Conservation (phyloP, 2,888 invertebrate species). For the Eledona agricola region DNA sequence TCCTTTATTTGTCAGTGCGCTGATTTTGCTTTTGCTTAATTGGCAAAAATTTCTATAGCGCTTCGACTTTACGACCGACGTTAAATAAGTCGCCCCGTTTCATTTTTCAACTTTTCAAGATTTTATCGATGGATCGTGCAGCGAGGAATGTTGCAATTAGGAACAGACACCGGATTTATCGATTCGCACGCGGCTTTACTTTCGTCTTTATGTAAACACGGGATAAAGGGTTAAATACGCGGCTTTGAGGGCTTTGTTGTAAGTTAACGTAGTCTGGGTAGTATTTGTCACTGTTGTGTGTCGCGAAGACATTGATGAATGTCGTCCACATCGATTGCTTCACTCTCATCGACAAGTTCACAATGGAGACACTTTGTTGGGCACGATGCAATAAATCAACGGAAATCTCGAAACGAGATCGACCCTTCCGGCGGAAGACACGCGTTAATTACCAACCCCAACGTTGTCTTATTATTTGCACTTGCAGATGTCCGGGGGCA, state of each 20-base stretch:
- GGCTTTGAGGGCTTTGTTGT: constrained; percentile 7
- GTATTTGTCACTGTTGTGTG: constrained; percentile 38
- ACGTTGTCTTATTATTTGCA: no score
- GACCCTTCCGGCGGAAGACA: not conserved
- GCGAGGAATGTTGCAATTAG: constrained; percentile 6
- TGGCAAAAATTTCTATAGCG: no score
- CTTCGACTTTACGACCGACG: no score
- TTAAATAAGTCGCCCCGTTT: no score
- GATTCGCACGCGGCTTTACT: constrained; percentile 10
- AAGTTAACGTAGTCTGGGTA: constrained; percentile 20
- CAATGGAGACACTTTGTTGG: constrained; percentile 39
- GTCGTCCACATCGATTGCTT: constrained; percentile 36
- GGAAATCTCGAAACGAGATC: constrained; percentile 28
- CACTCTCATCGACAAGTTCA: constrained; percentile 36
- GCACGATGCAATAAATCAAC: constrained; percentile 33
- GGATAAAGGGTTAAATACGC: constrained; percentile 16
- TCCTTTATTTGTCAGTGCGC: no score
- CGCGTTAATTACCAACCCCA: no score
- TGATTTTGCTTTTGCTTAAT: no score
- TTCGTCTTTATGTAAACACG: constrained; percentile 15
- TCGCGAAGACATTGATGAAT: constrained; percentile 37
- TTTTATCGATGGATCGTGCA: not conserved
- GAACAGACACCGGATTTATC: constrained; percentile 12
- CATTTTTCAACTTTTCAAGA: no score
- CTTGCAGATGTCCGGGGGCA: no score